These are phyloP conservation scores for Orussus abietinus DNA, from an alignment of 1,140 invertebrate species.

Conservation along the genomic window DNA sequence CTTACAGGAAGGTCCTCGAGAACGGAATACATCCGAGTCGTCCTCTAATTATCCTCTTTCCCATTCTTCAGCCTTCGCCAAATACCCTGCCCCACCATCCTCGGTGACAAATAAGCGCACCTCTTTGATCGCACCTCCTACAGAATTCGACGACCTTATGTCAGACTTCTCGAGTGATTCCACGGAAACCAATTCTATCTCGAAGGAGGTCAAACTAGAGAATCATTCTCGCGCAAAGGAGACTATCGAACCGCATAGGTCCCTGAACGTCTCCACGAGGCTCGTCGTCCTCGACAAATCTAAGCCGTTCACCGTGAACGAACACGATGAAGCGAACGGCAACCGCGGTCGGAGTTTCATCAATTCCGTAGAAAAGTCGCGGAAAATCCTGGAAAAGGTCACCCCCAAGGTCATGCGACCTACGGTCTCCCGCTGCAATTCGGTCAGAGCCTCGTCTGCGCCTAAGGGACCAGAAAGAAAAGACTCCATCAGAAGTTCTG, in stretches of 20 bases:
- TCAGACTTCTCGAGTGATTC: conserved; percentile 42
- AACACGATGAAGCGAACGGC: conserved; percentile 13
- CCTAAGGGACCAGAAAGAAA: conserved; percentile 31
- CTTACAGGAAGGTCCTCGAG: conserved; percentile 22
- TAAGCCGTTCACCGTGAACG: conserved; percentile 27
- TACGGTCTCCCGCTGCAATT: conserved; percentile 22
- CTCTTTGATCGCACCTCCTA: conserved; percentile 49
- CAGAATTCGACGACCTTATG: conserved; percentile 43
- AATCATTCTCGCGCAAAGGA: not conserved
- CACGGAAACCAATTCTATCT: conserved; percentile 38
- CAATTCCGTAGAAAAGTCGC: conserved; percentile 13
- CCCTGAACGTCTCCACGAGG: no score
- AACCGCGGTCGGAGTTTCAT: conserved; percentile 9
- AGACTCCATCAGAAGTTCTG: conserved; percentile 14
- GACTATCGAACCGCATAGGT: no score
- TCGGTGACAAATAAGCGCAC: conserved; percentile 28
- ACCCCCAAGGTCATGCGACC: conserved; percentile 19
- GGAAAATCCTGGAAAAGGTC: conserved; percentile 23
- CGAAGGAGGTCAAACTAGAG: conserved; percentile 22
- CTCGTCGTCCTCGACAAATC: conserved; percentile 41
- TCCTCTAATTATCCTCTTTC: conserved; percentile 35
- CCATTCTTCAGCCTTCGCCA: conserved; percentile 49
- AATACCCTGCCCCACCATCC: conserved; percentile 38
- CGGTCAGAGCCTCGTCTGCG: conserved; percentile 28
- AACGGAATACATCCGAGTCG: conserved; percentile 14